phyloP scores from a whole-genome alignment of 2,888 invertebrate genomes.

The Tinea trinotella region DNA sequence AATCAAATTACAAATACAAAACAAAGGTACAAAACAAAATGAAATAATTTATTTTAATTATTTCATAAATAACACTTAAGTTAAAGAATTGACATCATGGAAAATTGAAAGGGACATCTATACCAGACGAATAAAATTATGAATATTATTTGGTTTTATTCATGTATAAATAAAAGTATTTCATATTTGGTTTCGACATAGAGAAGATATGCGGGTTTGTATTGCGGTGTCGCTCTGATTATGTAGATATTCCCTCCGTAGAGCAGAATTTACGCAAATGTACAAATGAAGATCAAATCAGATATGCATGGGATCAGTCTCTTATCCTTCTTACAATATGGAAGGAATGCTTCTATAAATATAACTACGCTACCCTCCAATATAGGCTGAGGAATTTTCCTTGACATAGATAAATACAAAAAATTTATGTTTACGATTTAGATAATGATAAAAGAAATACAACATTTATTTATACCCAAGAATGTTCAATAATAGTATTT shows the following conservation, averaged over 20 bases:
- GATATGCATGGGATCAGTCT: constrained; percentile 62
- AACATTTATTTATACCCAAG: neutral
- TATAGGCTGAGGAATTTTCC: neutral
- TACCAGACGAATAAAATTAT: too few species aligned
- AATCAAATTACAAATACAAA: too few species aligned
- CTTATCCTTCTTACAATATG: constrained; percentile 49
- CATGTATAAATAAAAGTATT: neutral
- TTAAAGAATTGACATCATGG: too few species aligned
- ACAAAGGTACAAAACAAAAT: too few species aligned
- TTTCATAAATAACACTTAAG: too few species aligned
- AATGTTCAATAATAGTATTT: neutral
- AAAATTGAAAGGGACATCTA: too few species aligned
- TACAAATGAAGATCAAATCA: constrained; percentile 60
- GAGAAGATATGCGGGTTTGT: constrained; percentile 32
- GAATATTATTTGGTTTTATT: constrained; percentile 1
- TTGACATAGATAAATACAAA: neutral
- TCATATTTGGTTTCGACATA: neutral
- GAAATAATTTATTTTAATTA: too few species aligned
- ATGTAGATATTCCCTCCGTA: constrained; percentile 53
- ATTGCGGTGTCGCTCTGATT: constrained; percentile 56
- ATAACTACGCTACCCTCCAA: neutral
- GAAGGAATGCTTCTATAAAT: constrained; percentile 25
- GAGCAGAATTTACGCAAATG: constrained; percentile 57
- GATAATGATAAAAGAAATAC: neutral
- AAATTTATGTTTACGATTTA: neutral